Evolutionary conservation across 2,888 invertebrate species (phyloP), one percentile per base, ranked within the genome.

Genomic region (Creontiades dilutus): DNA sequence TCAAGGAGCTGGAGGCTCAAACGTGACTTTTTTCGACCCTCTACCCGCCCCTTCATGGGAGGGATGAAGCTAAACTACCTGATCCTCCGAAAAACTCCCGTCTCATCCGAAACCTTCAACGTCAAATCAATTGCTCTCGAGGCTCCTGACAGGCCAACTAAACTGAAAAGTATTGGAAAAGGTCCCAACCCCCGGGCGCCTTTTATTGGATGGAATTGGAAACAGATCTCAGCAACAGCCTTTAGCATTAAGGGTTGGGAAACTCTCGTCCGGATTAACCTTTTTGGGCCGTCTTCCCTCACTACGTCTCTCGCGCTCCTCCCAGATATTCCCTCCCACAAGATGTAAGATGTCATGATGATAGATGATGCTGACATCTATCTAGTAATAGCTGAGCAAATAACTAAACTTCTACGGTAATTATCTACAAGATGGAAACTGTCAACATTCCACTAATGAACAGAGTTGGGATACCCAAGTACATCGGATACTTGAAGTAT

Each of bases 151-250:
- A 78, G 37, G 78, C 68, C 78, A 46, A 78, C 78, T 78, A 78
- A 46, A 78, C 78, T 78, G 78, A 46, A 28, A 78, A 78, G 78
- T 78, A 78, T 78, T 46, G 78, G 78, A 78, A 78, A 78, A 47
- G 78, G 46, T 78, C 78, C 19, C n/a, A 12, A 46, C 46, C 78
- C 78, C 19, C 47, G 78, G 78, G 78, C 47, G 28, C 47, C 78
- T 78, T 78, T 78, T 78, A 78, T 78, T 78, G 78, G 78, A 78
- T 46, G 47, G 78, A 78, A 78, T 78, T 78, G 78, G 78, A 46
- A 78, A 78, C 78, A 78, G 78, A 46, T 78, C 78, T 46, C 78
- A 78, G 78, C 78, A 78, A 78, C 78, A 78, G 78, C 47, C 37
- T 37, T 68, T 11, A 19, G 68, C 19, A 19, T 68, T 27, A 27